These are phyloP conservation scores for Volucella zonaria DNA, from an alignment of 2,888 invertebrate species.

Conservation along the genomic window DNA sequence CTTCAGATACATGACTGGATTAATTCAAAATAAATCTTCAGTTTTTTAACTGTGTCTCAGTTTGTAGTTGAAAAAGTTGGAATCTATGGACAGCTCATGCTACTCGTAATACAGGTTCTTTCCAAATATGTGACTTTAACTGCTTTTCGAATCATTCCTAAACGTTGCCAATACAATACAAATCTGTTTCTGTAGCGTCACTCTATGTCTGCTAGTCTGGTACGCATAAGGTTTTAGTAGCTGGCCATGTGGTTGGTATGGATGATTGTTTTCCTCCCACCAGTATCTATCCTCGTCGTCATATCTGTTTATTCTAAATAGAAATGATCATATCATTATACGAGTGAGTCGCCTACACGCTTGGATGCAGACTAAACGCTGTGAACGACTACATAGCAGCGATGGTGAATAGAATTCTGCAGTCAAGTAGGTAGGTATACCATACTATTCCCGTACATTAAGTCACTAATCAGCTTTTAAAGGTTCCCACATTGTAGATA, in stretches of 20 bases:
- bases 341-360: conserved; percentile 43
- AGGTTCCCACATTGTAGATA: conserved; percentile 4
- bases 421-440: conserved; percentile 15
- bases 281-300: background rate
- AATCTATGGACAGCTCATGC: too few relatives aligned
- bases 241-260: conserved; percentile 2
- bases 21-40: too few relatives aligned
- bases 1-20: too few relatives aligned
- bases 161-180: too few relatives aligned
- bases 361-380: conserved; percentile 29
- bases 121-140: too few relatives aligned
- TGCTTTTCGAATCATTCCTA: too few relatives aligned
- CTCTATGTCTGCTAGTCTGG: conserved; percentile 12
- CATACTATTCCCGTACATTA: too few relatives aligned
- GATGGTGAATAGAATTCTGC: conserved; percentile 17
- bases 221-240: conserved; percentile 10
- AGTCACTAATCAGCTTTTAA: background rate
- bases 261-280: conserved; percentile 36
- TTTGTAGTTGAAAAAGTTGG: too few relatives aligned
- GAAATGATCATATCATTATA: conserved; percentile 56
- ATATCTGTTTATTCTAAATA: conserved; percentile 46
- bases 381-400: conserved; percentile 49
- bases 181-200: too few relatives aligned
- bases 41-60: too few relatives aligned
- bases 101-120: too few relatives aligned